Conservation (phyloP, 2,113 vertebrate species). For the Pseudorasbora parva region DNA sequence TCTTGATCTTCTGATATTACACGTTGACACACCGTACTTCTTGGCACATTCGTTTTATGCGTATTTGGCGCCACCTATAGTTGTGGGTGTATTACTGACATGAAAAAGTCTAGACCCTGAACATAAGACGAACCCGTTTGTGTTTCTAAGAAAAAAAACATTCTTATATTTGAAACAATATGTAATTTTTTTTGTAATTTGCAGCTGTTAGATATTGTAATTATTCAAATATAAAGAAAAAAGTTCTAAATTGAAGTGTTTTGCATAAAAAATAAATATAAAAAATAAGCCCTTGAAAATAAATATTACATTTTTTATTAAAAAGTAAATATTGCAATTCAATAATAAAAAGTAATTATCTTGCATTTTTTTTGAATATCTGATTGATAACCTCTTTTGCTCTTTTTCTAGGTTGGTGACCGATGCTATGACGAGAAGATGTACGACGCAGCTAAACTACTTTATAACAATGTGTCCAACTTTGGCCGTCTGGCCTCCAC, state of each 20-base stretch:
- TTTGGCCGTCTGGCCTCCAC: slow-evolving; percentile 97
- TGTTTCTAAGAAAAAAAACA: no score
- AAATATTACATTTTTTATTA: no score
- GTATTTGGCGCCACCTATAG: no score
- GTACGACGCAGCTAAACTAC: slow-evolving; percentile 96
- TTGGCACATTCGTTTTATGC: no score
- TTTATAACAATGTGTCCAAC: slow-evolving; percentile 99
- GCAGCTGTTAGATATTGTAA: background rate
- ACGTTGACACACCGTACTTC: no score
- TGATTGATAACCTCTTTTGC: background rate
- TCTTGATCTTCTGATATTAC: no score
- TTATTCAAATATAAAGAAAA: no score
- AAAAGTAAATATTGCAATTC: background rate
- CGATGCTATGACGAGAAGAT: slow-evolving; percentile 98
- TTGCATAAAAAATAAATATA: background rate
- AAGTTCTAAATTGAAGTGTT: background rate
- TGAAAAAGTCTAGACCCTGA: no score
- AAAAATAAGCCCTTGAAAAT: background rate
- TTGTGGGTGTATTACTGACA: no score
- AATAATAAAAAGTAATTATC: background rate
- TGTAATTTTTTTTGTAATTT: background rate
- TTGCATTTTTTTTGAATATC: background rate
- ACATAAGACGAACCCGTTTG: no score
- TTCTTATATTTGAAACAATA: no score
- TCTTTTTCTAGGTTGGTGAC: slow-evolving; percentile 87